Percentiles rank a stretch among this genome's conserved stretches.
These are phyloP conservation scores for Keiferia lycopersicella DNA, from an alignment of 2,888 invertebrate species.

Conservation along the genomic window DNA sequence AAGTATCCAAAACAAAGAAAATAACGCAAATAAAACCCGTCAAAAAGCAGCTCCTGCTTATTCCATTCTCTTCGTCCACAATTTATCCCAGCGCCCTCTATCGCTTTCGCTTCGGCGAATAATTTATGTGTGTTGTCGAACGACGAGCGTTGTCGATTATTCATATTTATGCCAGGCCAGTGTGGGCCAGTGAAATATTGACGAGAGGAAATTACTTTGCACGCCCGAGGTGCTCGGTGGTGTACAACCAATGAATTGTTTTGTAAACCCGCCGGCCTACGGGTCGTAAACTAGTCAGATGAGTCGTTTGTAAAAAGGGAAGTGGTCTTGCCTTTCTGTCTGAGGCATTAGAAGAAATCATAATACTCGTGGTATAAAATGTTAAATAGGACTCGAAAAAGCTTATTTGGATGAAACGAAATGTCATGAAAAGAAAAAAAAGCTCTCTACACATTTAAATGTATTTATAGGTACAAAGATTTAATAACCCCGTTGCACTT, in stretches of 20 bases:
- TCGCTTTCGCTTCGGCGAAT: conserved; percentile 49
- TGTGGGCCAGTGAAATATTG: conserved; percentile 39
- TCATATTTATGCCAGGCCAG: conserved; percentile 51
- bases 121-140: conserved; percentile 62
- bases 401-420: too few relatives aligned
- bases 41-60: conserved; percentile 25
- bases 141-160: conserved; percentile 57
- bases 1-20: neutral
- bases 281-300: conserved; percentile 15
- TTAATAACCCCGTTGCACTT: too few relatives aligned
- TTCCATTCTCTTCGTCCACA: conserved; percentile 36
- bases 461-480: too few relatives aligned
- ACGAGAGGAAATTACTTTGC: conserved; percentile 46
- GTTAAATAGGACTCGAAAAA: too few relatives aligned
- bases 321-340: neutral
- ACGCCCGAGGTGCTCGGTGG: conserved; percentile 40
- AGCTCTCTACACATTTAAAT: too few relatives aligned
- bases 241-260: conserved; percentile 36
- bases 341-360: neutral
- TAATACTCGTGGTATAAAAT: neutral
- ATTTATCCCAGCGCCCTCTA: conserved; percentile 37
- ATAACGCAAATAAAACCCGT: neutral
- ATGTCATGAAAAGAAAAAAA: too few relatives aligned
- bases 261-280: conserved; percentile 27
- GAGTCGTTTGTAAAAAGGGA: conserved; percentile 15